Percentiles rank a stretch among this genome's conserved stretches.
These are phyloP conservation scores for Callorhinus ursinus DNA, from an alignment of 2,113 vertebrate genomes.

Conservation along the genomic window DNA sequence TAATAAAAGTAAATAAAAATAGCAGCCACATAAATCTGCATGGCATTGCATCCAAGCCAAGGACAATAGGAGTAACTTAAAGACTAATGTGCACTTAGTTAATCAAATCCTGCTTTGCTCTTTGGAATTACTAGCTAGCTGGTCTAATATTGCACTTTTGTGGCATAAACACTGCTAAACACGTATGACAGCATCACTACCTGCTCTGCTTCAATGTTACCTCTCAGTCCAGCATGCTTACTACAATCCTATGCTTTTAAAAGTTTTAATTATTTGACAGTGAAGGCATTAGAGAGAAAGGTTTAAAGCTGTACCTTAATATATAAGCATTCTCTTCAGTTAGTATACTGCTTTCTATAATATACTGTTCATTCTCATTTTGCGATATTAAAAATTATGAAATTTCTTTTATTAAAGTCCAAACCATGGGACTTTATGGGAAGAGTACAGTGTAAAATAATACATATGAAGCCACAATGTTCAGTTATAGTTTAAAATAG, in stretches of 20 bases:
- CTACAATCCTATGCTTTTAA: not conserved
- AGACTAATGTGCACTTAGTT: not conserved
- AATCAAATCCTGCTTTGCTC: not conserved
- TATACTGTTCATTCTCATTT: not conserved
- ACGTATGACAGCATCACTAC: not conserved
- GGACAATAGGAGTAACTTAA: not conserved
- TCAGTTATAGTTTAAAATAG: not conserved
- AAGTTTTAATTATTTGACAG: not conserved
- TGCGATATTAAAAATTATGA: not conserved
- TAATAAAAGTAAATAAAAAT: conserved; percentile 68
- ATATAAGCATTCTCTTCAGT: not conserved
- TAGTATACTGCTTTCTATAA: not conserved
- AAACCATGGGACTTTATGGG: not conserved
- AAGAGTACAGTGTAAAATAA: not conserved
- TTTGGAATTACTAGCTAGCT: not conserved
- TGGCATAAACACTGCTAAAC: not conserved
- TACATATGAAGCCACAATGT: not conserved
- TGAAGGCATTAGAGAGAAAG: not conserved
- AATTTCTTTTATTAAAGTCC: not conserved
- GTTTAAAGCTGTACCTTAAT: not conserved
- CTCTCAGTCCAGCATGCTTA: not conserved
- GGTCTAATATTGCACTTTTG: not conserved
- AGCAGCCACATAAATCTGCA: conserved; percentile 6
- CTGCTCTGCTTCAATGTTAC: not conserved
- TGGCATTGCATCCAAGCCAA: conserved; percentile 45